Evolutionary conservation across 2,888 invertebrate genomes (phyloP).

Genomic region (Neocrepidodera transversa): DNA sequence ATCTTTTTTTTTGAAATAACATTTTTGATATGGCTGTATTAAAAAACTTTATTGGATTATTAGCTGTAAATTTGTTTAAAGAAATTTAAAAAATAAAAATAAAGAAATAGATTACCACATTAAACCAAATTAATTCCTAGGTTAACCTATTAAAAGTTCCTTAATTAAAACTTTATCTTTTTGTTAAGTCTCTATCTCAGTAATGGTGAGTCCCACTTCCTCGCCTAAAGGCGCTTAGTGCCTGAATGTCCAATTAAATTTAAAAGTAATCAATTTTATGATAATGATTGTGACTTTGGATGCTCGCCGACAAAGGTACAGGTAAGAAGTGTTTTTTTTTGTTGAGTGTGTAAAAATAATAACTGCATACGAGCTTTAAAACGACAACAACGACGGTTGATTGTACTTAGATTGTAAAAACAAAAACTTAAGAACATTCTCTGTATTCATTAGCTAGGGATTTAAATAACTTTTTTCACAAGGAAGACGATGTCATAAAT

Average conservation of each 20-base stretch:
- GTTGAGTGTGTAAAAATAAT: conserved; percentile 2
- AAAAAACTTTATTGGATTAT: too few relatives aligned
- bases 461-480: not conserved
- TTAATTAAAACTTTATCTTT: conserved; percentile 2
- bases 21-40: too few relatives aligned
- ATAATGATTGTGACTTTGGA: conserved; percentile 17
- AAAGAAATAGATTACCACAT: too few relatives aligned
- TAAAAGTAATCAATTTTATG: conserved; percentile 20
- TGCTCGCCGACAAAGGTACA: conserved; percentile 17
- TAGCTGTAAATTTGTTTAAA: too few relatives aligned
- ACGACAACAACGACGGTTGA: not conserved
- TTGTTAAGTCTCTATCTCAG: conserved; percentile 1
- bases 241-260: conserved; percentile 21
- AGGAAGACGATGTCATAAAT: not conserved
- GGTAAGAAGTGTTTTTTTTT: conserved; percentile 14
- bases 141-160: conserved; percentile 5
- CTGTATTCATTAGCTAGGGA: not conserved
- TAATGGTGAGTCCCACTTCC: not conserved
- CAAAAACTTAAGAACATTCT: conserved; percentile 5
- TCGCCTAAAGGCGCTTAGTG: conserved; percentile 8
- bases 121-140: conserved; percentile 1
- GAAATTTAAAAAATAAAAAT: too few relatives aligned
- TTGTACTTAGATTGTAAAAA: not conserved
- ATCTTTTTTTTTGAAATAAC: too few relatives aligned
- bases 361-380: conserved; percentile 7